Percentiles rank a stretch among this genome's conserved stretches.
These are phyloP conservation scores for Gnathochromis pfefferi DNA, from an alignment of 2,113 vertebrate genomes.

Conservation along the genomic window DNA sequence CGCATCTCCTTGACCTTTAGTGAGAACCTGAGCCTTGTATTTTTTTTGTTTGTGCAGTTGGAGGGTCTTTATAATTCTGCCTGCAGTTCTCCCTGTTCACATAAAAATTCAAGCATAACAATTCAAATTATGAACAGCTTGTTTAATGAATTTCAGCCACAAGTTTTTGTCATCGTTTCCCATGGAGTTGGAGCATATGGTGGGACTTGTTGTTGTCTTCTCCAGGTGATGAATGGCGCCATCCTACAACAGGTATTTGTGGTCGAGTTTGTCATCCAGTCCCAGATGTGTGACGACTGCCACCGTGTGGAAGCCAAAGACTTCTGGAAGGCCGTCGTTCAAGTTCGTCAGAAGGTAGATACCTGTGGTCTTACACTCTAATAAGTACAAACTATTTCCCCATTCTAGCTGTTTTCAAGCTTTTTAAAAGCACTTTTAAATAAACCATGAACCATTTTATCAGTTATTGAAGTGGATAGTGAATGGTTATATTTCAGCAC, in stretches of 20 bases:
- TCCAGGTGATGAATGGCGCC: slow-evolving; percentile 93
- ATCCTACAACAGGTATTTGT: slow-evolving; percentile 97
- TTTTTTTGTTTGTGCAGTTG: not conserved
- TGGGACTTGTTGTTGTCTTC: not conserved
- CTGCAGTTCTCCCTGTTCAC: not conserved
- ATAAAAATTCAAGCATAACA: not conserved
- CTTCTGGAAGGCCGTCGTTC: slow-evolving; percentile 96
- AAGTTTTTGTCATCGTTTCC: not conserved
- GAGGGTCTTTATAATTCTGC: not conserved
- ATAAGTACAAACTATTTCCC: not conserved
- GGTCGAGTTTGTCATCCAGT: slow-evolving; percentile 84
- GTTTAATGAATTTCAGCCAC: not conserved
- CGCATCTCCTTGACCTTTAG: slow-evolving; percentile 50
- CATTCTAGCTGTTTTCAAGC: not conserved
- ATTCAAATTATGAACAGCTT: not conserved
- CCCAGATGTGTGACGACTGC: slow-evolving; percentile 96
- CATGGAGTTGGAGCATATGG: not conserved
- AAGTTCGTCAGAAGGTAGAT: slow-evolving; percentile 92
- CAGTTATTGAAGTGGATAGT: not conserved
- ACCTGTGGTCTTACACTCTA: not conserved
- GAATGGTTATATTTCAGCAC: not conserved
- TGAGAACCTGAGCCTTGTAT: slow-evolving; percentile 20
- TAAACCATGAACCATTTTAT: not conserved
- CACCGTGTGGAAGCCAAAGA: slow-evolving; percentile 97
- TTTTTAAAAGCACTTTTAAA: not conserved